phyloP scores from a whole-genome alignment of 2,113 vertebrate species.

The Crotophaga sulcirostris region DNA sequence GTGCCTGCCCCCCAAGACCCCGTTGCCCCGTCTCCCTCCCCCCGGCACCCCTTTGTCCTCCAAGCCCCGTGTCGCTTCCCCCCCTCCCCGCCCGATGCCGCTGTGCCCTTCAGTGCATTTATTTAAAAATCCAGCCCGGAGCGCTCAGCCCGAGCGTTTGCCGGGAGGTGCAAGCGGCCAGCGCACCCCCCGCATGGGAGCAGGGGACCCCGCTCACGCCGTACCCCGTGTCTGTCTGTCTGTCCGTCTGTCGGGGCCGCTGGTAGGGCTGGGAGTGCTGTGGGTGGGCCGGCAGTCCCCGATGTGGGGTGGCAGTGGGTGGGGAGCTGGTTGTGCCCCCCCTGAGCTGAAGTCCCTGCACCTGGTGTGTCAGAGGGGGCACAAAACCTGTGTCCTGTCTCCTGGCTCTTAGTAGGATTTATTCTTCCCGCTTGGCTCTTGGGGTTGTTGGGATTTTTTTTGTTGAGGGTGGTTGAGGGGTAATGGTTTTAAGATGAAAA shows the following conservation, averaged over 20 bases:
- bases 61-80: too few species aligned
- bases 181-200: too few species aligned
- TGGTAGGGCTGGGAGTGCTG: fast-evolving
- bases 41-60: too few species aligned
- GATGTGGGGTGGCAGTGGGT: too few species aligned
- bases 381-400: fast-evolving
- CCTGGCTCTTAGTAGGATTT: fast-evolving
- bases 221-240: background rate
- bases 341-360: fast-evolving
- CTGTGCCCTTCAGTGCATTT: background rate
- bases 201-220: background rate
- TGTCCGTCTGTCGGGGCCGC: background rate
- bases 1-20: too few species aligned
- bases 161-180: too few species aligned
- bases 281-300: background rate
- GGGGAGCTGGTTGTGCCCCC: background rate
- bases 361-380: fast-evolving
- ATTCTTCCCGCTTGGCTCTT: background rate
- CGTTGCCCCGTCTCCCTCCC: too few species aligned
- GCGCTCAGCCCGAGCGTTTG: too few species aligned
- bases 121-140: background rate
- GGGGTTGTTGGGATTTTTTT: background rate
- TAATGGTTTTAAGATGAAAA: too few species aligned
- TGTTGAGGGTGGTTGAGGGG: fast-evolving
- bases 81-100: too few species aligned